Conservation (phyloP, 2,797 vertebrate species). For the Poeciliopsis paucimaculata region DNA sequence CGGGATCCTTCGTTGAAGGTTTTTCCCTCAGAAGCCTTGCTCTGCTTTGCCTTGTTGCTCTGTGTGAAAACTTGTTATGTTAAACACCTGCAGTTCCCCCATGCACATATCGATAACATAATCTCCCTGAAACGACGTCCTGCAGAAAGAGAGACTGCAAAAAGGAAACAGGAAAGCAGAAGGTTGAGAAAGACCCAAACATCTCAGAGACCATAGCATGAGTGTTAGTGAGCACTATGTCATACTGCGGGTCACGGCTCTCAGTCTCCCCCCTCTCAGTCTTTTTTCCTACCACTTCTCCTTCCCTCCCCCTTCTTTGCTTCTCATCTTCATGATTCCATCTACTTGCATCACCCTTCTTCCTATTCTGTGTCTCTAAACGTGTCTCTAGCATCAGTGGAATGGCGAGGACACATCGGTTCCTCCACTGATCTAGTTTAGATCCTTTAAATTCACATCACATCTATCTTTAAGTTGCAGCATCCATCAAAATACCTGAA, state of each 20-base stretch:
- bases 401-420: slow-evolving; percentile 34
- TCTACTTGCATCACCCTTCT: slow-evolving; percentile 56
- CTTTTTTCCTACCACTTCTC: slow-evolving; percentile 16
- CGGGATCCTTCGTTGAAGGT: slow-evolving; percentile 1
- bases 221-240: slow-evolving; percentile 71
- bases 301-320: slow-evolving; percentile 54
- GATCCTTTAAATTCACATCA: slow-evolving; percentile 41
- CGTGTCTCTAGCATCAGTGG: slow-evolving; percentile 46
- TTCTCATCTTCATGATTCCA: slow-evolving; percentile 69
- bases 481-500: slow-evolving; percentile 48
- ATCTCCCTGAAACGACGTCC: slow-evolving; percentile 61
- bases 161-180: slow-evolving; percentile 49
- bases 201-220: slow-evolving; percentile 74
- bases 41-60: slow-evolving; percentile 55
- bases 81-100: slow-evolving; percentile 72
- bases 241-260: slow-evolving; percentile 63
- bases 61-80: slow-evolving; percentile 67
- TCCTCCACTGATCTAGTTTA: slow-evolving; percentile 6
- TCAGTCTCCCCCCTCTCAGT: slow-evolving; percentile 20
- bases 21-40: slow-evolving; percentile 1
- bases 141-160: slow-evolving; percentile 49
- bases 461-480: slow-evolving; percentile 32
- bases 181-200: slow-evolving; percentile 71
- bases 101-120: slow-evolving; percentile 68
- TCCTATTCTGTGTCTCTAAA: slow-evolving; percentile 49